Evolutionary conservation across 2,797 vertebrate species (phyloP), one percentile per base, ranked within the genome.

Genomic region (Lindbergichthys nudifrons): DNA sequence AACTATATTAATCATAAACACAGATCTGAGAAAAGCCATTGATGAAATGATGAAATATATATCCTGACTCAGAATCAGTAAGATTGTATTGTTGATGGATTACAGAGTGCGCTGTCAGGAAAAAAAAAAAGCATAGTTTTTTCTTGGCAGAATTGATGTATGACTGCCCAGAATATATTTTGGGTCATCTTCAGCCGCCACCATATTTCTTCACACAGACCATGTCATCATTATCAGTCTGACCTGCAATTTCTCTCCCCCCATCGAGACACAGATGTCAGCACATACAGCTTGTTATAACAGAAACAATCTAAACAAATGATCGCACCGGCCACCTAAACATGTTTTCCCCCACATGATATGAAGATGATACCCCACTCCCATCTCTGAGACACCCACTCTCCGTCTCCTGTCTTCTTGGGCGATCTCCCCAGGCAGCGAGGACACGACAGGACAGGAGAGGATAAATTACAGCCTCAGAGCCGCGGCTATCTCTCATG

Each of bases 401-500:
- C 83, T 69, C 57, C 7, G 36, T 84, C 87, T 81, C 77, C 80
- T 78, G 76, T 90, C 92, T 89, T 82, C 74, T 77, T 73, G 88
- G 85, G 86, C 79, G 69, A 94, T 89, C 87, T 92, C 91, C 89
- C 82, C 87, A 50, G 87, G 92, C 91, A 85, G 82, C 14, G 82
- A 90, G 92, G 92, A 91, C 92, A 85, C 73, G 92, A 88, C 87
- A 92, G 90, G 91, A 92, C 89, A 90, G 88, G 78, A 74, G 84
- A 93, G 93, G 91, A 94, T 95, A 91, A 95, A 94, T 93, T 92
- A 90, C 90, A 88, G 83, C 91, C 88, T 81, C 81, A 54, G 81
- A 90, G 89, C 76, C 73, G n/a, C 14, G 46, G 73, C 88, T 92
- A 86, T 81, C 88, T 88, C 89, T 81, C 91, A 87, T 92, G 93